Conservation (phyloP, 2,797 vertebrate genomes). For the Philypnodon macrostomus region DNA sequence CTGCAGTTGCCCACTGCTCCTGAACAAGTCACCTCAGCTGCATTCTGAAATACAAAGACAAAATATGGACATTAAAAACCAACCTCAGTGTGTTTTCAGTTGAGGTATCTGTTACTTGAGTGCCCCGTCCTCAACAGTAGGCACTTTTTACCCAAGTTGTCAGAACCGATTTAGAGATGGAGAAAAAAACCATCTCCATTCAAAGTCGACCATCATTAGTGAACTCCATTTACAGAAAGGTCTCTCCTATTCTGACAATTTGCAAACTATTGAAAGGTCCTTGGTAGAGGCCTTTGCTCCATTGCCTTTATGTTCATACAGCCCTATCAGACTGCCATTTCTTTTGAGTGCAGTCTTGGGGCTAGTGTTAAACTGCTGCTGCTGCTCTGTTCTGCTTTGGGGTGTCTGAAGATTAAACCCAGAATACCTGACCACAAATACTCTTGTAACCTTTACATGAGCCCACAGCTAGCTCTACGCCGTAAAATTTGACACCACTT, state of each 20-base stretch:
- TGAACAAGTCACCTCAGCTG: too few relatives aligned
- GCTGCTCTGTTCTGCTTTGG: slow-evolving; percentile 8
- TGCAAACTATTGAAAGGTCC: not conserved
- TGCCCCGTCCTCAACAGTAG: too few relatives aligned
- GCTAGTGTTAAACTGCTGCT: slow-evolving; percentile 1
- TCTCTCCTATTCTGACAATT: slow-evolving; percentile 2
- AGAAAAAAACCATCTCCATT: not conserved
- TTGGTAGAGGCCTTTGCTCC: slow-evolving; percentile 1
- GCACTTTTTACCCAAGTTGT: too few relatives aligned
- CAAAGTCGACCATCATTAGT: not conserved
- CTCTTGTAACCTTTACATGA: slow-evolving; percentile 8
- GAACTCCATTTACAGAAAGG: not conserved
- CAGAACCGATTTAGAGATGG: not conserved
- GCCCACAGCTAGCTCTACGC: slow-evolving; percentile 1
- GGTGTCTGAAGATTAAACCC: slow-evolving; percentile 8
- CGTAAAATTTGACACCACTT: too few relatives aligned
- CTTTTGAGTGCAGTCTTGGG: slow-evolving; percentile 5
- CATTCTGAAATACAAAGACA: too few relatives aligned
- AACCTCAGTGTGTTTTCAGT: too few relatives aligned
- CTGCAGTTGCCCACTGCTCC: too few relatives aligned
- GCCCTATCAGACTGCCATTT: slow-evolving; percentile 1
- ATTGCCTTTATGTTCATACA: slow-evolving; percentile 15
- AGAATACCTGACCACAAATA: slow-evolving; percentile 9
- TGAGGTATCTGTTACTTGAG: too few relatives aligned
- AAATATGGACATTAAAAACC: too few relatives aligned